A percentile compares a stretch with the other conserved stretches of the same genome.
Evolutionary conservation across 1,140 invertebrate species (phyloP).

Genomic region (Aethina tumida): DNA sequence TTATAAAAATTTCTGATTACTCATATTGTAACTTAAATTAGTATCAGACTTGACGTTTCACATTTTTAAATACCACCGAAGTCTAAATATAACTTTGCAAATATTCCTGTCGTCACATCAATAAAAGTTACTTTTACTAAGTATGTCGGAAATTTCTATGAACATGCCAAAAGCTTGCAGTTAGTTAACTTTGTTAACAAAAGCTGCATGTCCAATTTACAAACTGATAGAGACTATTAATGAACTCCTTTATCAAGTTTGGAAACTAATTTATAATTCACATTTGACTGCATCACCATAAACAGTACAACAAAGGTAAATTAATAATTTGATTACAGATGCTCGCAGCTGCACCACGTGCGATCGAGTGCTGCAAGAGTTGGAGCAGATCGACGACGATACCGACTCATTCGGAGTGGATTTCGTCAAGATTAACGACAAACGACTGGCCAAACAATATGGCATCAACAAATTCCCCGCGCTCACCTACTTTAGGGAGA

Average conservation of each 20-base stretch:
- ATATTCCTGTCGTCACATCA: neutral
- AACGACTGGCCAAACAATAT: constrained; percentile 88
- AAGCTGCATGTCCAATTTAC: too few species aligned
- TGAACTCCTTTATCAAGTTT: too few species aligned
- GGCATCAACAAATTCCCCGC: constrained; percentile 89
- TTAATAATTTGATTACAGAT: too few species aligned
- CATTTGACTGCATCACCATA: too few species aligned
- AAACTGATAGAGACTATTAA: too few species aligned
- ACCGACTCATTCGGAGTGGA: constrained; percentile 88
- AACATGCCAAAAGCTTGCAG: too few species aligned
- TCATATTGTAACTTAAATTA: neutral
- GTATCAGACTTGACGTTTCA: neutral
- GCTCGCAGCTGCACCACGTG: constrained; percentile 84
- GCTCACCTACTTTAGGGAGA: constrained; percentile 88
- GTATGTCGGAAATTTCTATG: too few species aligned
- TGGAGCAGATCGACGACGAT: constrained; percentile 92
- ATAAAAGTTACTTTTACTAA: too few species aligned
- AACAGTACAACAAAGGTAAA: too few species aligned
- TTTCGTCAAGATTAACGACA: constrained; percentile 93
- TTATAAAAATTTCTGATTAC: neutral
- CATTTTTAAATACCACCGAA: neutral
- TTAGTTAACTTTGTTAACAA: too few species aligned
- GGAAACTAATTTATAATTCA: too few species aligned
- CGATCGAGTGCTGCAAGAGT: constrained; percentile 79
- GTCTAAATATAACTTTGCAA: too few species aligned